Evolutionary conservation across 2,113 vertebrate genomes (phyloP).

Genomic region (Gallinago undulata): DNA sequence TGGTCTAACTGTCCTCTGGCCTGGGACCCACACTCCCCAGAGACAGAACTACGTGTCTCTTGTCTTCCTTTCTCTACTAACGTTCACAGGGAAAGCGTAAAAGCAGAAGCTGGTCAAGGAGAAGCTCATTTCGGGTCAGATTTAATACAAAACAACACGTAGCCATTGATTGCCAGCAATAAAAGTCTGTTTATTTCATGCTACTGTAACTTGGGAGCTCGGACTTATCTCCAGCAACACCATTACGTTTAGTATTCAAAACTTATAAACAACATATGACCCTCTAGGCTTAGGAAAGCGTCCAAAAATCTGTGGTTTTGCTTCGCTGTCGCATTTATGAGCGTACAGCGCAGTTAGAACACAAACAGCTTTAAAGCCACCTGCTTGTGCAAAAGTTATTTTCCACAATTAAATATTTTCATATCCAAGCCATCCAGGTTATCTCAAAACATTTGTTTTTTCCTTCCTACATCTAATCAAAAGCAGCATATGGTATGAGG

Average conservation of each 20-base stretch:
- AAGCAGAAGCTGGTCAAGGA: not conserved
- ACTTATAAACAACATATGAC: conserved; percentile 4
- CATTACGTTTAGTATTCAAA: conserved; percentile 15
- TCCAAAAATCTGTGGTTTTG: conserved; percentile 14
- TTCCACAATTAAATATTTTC: conserved; percentile 32
- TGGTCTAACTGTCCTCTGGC: not conserved
- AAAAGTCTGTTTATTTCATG: conserved; percentile 29
- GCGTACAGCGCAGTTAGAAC: not conserved
- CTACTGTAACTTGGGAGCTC: not conserved
- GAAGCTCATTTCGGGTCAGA: not conserved
- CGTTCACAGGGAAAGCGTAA: not conserved
- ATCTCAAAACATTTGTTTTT: not conserved
- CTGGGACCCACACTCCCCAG: not conserved
- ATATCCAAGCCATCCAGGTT: not conserved
- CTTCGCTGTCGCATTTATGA: conserved; percentile 4
- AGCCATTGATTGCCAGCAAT: conserved; percentile 25
- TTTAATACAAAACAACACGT: not conserved
- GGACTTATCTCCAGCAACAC: conserved; percentile 15
- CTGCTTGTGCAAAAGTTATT: conserved; percentile 2
- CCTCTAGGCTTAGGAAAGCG: conserved; percentile 25
- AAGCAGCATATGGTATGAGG: not conserved
- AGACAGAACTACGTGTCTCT: accelerated
- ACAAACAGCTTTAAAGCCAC: conserved; percentile 9
- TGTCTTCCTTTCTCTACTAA: not conserved
- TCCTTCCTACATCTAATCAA: not conserved